Percentiles rank a stretch among this genome's conserved stretches.
Evolutionary conservation across 2,113 vertebrate genomes (phyloP).

Genomic region (Xiphias gladius): DNA sequence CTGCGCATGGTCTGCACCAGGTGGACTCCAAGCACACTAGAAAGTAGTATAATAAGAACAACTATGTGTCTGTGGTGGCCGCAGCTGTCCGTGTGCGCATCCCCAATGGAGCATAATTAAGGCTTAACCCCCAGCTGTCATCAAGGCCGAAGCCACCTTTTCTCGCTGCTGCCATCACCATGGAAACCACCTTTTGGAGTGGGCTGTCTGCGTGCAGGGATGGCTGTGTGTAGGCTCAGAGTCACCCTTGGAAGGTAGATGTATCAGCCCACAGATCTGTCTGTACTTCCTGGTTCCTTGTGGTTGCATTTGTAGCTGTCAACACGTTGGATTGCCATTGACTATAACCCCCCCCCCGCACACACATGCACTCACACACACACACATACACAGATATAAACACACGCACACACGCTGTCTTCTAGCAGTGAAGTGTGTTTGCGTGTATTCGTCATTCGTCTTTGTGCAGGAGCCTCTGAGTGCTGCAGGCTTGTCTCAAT

Average conservation of each 20-base stretch:
- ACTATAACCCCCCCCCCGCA: background rate
- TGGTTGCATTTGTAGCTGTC: conserved; percentile 68
- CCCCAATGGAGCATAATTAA: too few species aligned
- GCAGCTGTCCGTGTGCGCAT: too few species aligned
- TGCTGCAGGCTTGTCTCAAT: conserved; percentile 63
- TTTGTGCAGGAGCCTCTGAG: conserved; percentile 42
- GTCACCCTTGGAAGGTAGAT: conserved; percentile 21
- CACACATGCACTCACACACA: background rate
- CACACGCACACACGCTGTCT: conserved; percentile 3
- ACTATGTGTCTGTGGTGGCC: too few species aligned
- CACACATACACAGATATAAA: background rate
- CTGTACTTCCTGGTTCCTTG: conserved; percentile 51
- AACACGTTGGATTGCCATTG: conserved; percentile 29
- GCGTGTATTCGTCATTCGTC: conserved; percentile 20
- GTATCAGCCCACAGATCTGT: conserved; percentile 61
- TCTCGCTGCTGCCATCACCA: conserved; percentile 18
- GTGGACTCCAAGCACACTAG: too few species aligned
- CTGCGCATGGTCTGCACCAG: too few species aligned
- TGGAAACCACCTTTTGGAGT: conserved; percentile 59
- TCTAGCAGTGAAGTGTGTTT: conserved; percentile 8
- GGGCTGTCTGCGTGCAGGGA: conserved; percentile 15
- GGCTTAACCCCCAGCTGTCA: conserved; percentile 30
- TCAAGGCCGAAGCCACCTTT: conserved; percentile 33
- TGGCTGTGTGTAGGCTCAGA: conserved; percentile 38
- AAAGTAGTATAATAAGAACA: too few species aligned